These are phyloP conservation scores for Carduelis carduelis DNA, from an alignment of 2,797 vertebrate species.

Conservation along the genomic window DNA sequence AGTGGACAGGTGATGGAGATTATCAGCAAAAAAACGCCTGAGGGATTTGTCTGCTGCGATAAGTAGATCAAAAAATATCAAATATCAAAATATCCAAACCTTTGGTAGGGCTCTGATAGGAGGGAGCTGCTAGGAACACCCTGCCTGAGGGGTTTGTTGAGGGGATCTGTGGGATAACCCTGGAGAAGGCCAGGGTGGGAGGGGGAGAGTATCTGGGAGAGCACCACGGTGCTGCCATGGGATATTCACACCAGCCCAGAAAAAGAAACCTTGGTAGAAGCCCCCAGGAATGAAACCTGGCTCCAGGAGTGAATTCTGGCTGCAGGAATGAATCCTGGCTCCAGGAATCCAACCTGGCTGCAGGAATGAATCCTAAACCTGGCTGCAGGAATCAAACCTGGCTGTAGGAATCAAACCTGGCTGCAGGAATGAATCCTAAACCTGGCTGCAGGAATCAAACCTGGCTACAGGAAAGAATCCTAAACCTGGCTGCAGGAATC, in stretches of 20 bases:
- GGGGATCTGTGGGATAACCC: fast-evolving
- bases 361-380: too few relatives aligned
- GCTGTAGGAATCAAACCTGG: too few relatives aligned
- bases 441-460: too few relatives aligned
- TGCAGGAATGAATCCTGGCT: too few relatives aligned
- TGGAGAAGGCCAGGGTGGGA: not conserved
- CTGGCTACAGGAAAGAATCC: too few relatives aligned
- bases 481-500: too few relatives aligned
- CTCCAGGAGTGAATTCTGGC: not conserved
- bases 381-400: too few relatives aligned
- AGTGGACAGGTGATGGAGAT: not conserved
- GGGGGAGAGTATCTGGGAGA: not conserved
- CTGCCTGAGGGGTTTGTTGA: not conserved
- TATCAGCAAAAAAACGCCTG: not conserved
- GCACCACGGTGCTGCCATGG: fast-evolving
- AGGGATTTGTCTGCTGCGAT: fast-evolving
- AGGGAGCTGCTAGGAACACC: not conserved
- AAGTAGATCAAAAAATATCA: not conserved
- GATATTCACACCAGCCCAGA: not conserved
- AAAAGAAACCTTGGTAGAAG: not conserved
- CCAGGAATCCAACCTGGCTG: too few relatives aligned
- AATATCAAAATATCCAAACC: not conserved
- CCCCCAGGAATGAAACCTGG: not conserved
- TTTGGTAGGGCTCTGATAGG: not conserved
- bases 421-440: too few relatives aligned